A percentile compares a stretch with the other conserved stretches of the same genome.
phyloP scores from a whole-genome alignment of 1,140 invertebrate species.

The Vollenhovia emeryi region DNA sequence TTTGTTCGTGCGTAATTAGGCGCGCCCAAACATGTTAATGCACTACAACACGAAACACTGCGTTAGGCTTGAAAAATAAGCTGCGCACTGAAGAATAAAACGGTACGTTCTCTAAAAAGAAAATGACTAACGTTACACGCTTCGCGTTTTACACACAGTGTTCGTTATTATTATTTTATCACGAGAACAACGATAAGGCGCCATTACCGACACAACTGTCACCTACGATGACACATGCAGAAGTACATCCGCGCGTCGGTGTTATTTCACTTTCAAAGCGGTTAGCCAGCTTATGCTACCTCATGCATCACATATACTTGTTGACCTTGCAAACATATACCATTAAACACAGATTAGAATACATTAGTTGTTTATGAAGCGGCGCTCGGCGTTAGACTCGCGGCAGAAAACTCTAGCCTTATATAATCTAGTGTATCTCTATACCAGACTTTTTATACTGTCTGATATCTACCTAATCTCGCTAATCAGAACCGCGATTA shows the following conservation, averaged over 20 bases:
- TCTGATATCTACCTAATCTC: neutral
- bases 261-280: conserved; percentile 22
- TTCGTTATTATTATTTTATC: conserved; percentile 26
- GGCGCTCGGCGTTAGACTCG: neutral
- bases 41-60: neutral
- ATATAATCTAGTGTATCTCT: neutral
- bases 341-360: conserved; percentile 28
- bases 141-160: conserved; percentile 20
- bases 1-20: neutral
- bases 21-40: neutral
- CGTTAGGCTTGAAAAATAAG: neutral
- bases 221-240: conserved; percentile 1
- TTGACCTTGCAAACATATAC: conserved; percentile 54
- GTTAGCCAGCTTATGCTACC: conserved; percentile 57
- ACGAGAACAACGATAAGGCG: neutral
- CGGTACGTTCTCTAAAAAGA: neutral
- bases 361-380: neutral
- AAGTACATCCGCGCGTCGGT: neutral
- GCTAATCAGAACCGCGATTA: neutral
- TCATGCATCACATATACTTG: conserved; percentile 57
- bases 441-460: neutral
- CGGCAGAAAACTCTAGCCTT: neutral
- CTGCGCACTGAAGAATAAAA: neutral
- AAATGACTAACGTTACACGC: neutral
- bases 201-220: conserved; percentile 9